Base-by-base conservation (phyloP, 1,140 invertebrate genomes). In the Heliothis virescens region DNA sequence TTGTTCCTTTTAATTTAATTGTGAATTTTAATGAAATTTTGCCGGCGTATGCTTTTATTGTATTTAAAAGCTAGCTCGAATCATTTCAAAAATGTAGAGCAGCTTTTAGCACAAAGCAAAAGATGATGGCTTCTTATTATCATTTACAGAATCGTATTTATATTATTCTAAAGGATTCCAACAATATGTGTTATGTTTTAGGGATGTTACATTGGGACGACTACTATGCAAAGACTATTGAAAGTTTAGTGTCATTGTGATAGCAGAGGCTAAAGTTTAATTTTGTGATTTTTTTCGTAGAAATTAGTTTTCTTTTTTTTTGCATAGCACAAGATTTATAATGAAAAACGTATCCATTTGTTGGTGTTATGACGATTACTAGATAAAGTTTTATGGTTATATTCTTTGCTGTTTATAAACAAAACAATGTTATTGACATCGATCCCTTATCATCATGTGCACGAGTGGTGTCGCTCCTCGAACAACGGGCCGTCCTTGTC, bases 1-100 rank as follows among this genome's bases (percentile, higher is more conserved):
- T 63, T 76, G 59, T 63, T 63, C 74, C 41, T 47, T 41, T 26
- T 63, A 76, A 76, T 53, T 62, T 76, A 63, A 76, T 76, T 76
- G 50, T 48, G 41, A 47, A 65, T 63, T 63, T n/a, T 65, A 76
- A 76, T 76, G 60, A 63, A 76, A 76, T 75, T 60, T 62, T 59
- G 55, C 59, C 16, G 47, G 18, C 52, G 15, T 52, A 52, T 26
- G 74, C 74, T 65, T 75, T 76, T 76, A 60, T 62, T 75, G 16
- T 52, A 65, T 63, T 34, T 34, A 76, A 21, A 48, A 60, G 41
- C 7, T 60, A 52, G 26, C 60, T 63, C 10, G 21, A 52, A 16
- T 26, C 21, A 3, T 63, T 52, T 76, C 13, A 41, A 59, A 73
- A 34, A 72, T 55, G 55, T 18, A 18, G 13, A 18, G 9, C 55